phyloP scores from a whole-genome alignment of 2,888 invertebrate genomes.

The Heteropelma amictum region DNA sequence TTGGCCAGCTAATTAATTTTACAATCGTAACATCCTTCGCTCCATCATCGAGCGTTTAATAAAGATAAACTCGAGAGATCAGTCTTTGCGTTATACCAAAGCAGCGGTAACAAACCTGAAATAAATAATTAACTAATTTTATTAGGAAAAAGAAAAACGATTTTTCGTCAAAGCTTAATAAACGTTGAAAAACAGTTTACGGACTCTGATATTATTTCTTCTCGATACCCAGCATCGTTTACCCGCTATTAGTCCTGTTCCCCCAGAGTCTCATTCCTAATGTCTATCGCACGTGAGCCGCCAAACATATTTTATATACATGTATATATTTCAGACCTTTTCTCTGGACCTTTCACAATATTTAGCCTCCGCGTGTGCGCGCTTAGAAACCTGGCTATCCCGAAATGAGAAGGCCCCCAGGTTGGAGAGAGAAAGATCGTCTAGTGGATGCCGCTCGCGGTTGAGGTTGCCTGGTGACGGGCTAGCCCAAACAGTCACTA shows the following conservation, averaged over 20 bases:
- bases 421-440: conserved; percentile 43
- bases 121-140: no score
- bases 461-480: conserved; percentile 61
- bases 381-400: conserved; percentile 28
- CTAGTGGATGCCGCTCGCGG: conserved; percentile 53
- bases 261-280: conserved; percentile 28
- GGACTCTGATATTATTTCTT: background rate
- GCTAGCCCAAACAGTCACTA: conserved; percentile 67
- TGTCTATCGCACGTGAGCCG: conserved; percentile 55
- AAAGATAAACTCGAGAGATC: no score
- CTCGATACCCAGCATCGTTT: conserved; percentile 10
- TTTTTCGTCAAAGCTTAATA: background rate
- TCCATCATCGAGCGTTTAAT: no score
- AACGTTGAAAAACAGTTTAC: background rate
- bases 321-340: conserved; percentile 75
- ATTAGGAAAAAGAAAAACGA: background rate
- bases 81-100: no score
- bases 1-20: no score
- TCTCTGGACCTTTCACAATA: conserved; percentile 78
- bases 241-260: conserved; percentile 36
- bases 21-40: no score
- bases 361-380: conserved; percentile 71
- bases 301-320: conserved; percentile 70
- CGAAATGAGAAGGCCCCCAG: conserved; percentile 29
- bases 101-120: no score